A percentile compares a stretch with the other conserved stretches of the same genome.
These are phyloP conservation scores for Rhinolophus sinicus DNA, from an alignment of 2,113 vertebrate species.

Conservation along the genomic window DNA sequence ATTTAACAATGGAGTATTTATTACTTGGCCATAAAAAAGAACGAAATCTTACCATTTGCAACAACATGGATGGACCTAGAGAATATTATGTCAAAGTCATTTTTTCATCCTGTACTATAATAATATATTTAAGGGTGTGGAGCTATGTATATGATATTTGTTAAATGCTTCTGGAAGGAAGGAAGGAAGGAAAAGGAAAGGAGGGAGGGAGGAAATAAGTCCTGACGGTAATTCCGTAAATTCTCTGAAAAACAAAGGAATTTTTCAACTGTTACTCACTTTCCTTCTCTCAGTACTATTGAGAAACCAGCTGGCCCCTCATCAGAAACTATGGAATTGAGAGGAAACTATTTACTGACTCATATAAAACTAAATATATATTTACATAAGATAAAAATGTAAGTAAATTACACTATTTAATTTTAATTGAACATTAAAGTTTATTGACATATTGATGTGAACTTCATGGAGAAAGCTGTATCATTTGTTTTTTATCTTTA, in stretches of 20 bases:
- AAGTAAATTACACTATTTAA: neutral
- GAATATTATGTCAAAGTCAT: neutral
- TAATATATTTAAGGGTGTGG: neutral
- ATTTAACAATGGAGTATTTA: too few relatives aligned
- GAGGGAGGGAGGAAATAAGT: neutral
- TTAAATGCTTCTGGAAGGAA: neutral
- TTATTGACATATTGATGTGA: neutral
- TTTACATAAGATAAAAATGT: neutral
- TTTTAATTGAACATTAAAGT: constrained; percentile 13
- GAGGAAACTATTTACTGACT: neutral
- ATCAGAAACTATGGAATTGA: neutral
- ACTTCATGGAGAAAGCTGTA: neutral
- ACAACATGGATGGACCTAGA: too few relatives aligned
- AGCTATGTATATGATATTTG: neutral
- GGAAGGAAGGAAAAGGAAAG: neutral
- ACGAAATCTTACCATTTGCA: too few relatives aligned
- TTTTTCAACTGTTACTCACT: neutral
- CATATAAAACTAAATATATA: neutral
- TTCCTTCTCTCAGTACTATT: neutral
- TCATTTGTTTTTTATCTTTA: neutral
- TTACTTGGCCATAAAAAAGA: too few relatives aligned
- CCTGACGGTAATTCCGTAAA: neutral
- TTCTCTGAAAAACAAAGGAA: neutral
- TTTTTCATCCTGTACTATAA: neutral
- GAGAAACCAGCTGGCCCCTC: neutral